Evolutionary conservation across 2,113 vertebrate species (phyloP).

Genomic region (Mustela lutreola): DNA sequence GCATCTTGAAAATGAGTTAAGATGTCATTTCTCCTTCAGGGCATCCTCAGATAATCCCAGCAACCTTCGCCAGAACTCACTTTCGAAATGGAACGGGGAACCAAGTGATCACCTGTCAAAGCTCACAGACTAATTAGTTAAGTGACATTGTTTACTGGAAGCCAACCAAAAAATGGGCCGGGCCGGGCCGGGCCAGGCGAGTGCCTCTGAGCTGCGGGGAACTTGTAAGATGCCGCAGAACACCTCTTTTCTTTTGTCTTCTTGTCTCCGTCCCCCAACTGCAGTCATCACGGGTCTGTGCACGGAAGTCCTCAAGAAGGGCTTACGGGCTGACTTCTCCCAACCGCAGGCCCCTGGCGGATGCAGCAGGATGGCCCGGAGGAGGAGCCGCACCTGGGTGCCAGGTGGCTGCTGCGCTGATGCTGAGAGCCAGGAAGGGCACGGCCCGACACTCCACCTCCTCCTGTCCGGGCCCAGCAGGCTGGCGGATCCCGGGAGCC

Average conservation of each 20-base stretch:
- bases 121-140: neutral
- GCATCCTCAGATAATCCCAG: neutral
- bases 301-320: neutral
- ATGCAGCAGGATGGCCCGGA: neutral
- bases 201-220: neutral
- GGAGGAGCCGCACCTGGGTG: neutral
- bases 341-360: neutral
- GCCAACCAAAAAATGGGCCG: neutral
- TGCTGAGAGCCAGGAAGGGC: neutral
- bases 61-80: neutral
- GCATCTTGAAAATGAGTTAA: constrained; percentile 21
- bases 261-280: neutral
- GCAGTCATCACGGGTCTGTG: accelerated
- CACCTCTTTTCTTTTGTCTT: neutral
- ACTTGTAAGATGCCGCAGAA: neutral
- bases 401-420: neutral
- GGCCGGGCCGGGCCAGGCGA: neutral
- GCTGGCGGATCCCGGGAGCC: neutral
- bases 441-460: neutral
- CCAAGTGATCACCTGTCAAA: neutral
- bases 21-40: constrained; percentile 35
- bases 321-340: neutral
- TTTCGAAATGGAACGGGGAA: neutral
- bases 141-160: neutral
- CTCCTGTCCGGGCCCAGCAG: neutral